Percentiles rank a stretch among this genome's conserved stretches.
phyloP scores from a whole-genome alignment of 2,888 invertebrate species.

The Drosophila paramelanica region DNA sequence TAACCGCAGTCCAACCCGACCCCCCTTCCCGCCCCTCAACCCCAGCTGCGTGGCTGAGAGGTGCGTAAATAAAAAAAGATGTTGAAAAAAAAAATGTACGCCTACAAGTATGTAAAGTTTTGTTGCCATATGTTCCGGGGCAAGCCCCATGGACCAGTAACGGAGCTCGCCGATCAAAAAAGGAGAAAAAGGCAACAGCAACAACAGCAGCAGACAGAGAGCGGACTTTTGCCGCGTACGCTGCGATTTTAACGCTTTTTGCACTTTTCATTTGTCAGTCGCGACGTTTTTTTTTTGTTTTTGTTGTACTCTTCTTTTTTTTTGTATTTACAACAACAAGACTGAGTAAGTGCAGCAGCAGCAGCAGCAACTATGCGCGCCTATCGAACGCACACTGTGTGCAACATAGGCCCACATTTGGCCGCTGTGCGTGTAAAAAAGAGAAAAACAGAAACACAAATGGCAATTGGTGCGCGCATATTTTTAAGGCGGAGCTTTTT shows the following conservation, averaged over 20 bases:
- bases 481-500: constrained; percentile 84
- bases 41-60: constrained; percentile 44
- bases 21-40: background rate
- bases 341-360: constrained; percentile 14
- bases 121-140: constrained; percentile 72
- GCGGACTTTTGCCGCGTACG: constrained; percentile 49
- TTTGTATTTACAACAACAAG: constrained; percentile 68
- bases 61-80: constrained; percentile 69
- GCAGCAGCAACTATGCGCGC: constrained; percentile 53
- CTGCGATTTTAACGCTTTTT: constrained; percentile 75
- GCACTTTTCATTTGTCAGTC: constrained; percentile 79
- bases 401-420: constrained; percentile 55
- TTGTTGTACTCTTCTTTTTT: constrained; percentile 4
- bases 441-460: constrained; percentile 83
- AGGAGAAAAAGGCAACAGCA: constrained; percentile 11
- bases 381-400: constrained; percentile 63
- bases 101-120: constrained; percentile 78
- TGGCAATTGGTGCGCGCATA: constrained; percentile 82
- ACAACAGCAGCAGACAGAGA: constrained; percentile 41
- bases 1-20: constrained; percentile 54
- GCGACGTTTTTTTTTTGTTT: constrained; percentile 13
- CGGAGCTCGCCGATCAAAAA: constrained; percentile 50
- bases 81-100: constrained; percentile 56
- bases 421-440: constrained; percentile 74
- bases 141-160: constrained; percentile 73